Base-by-base conservation (phyloP, 2,113 vertebrate genomes). In the Bos indicus region DNA sequence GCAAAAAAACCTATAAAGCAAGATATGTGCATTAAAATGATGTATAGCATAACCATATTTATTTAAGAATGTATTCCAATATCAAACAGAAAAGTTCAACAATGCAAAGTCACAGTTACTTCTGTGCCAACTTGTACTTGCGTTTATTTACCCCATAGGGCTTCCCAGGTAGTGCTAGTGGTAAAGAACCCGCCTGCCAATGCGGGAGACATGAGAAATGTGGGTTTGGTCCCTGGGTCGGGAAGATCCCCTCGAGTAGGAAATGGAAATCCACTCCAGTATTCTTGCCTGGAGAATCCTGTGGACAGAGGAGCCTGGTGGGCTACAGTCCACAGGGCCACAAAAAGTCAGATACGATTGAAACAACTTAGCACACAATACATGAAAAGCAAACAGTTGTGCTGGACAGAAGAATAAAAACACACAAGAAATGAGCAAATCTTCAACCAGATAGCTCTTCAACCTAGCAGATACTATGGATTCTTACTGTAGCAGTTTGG, bases 401-500 rank as follows among this genome's bases (percentile, higher is more conserved):
- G 21, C 23, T 54, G 46, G 26, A 6, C 48, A 86, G 77, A 78
- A 93, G 81, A 57, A 93, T 43, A 78, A 81, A 83, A 77, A 36
- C 30, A 88, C 82, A 17, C 17, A 93, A 74, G 48, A 90, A 95
- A 78, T 88, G 80, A 96, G 43, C 74, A 97, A 92, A 23, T 1
- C 26, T 97, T 96, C 67, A 54, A 28, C 25, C 33, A 71, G 52
- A 91, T 11, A 82, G 30, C 17, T 82, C 23, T 94, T 94, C 14
- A 33, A 13, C 23, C 33, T 48, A 88, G 40, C 19, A 67, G 26
- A 62, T 62, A 62, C 19, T 71, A 13, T 51, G 33, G 26, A 36
- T 91, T 88, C 60, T 94, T 88, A n/a, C 57, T 91, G n/a, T 33
- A 77, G 59, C 6, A 33, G 21, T 71, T 91, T n/a, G 52, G 77